Conservation (phyloP, 2,113 vertebrate species). For the Caranx ignobilis region DNA sequence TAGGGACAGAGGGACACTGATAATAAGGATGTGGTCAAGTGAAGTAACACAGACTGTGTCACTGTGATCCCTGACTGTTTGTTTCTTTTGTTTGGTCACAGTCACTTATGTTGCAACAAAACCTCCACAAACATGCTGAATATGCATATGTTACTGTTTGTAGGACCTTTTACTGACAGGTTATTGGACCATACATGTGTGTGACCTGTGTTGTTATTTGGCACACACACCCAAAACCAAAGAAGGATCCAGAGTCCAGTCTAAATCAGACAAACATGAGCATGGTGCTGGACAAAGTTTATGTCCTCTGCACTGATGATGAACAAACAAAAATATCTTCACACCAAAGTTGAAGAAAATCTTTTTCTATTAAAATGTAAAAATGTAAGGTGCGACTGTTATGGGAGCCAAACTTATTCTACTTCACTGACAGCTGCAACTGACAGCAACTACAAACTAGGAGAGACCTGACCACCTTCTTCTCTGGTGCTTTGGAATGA, state of each 20-base stretch:
- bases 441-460: too few species aligned
- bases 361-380: too few species aligned
- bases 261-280: background rate
- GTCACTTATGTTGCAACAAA: too few species aligned
- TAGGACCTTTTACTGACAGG: too few species aligned
- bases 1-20: background rate
- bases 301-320: background rate
- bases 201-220: constrained; percentile 1
- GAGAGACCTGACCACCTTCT: too few species aligned
- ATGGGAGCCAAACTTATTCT: too few species aligned
- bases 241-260: constrained; percentile 11
- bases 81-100: too few species aligned
- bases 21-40: background rate
- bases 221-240: background rate
- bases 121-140: background rate
- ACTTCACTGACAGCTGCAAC: too few species aligned
- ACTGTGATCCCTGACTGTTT: too few species aligned
- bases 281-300: background rate
- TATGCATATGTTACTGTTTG: background rate
- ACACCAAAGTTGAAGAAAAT: background rate
- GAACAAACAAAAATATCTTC: background rate
- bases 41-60: background rate
- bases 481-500: too few species aligned
- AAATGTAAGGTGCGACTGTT: too few species aligned
- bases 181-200: background rate